A percentile compares a stretch with the other conserved stretches of the same genome.
phyloP scores from a whole-genome alignment of 2,888 invertebrate species.

The Eupithecia subfuscata region DNA sequence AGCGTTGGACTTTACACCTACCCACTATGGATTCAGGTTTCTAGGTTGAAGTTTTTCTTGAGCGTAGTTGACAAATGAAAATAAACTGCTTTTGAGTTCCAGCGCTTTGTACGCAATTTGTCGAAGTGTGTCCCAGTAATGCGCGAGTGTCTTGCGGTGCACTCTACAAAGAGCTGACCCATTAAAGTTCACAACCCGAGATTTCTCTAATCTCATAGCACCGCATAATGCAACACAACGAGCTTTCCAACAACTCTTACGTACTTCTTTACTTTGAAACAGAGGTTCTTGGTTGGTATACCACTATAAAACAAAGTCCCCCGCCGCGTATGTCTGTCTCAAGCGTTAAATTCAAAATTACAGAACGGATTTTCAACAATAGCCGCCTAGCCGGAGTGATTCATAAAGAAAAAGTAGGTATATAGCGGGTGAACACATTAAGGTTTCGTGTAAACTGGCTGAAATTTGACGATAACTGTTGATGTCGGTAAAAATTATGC shows the following conservation, averaged over 20 bases:
- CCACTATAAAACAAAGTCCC: too few relatives aligned
- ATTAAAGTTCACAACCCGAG: conserved; percentile 19
- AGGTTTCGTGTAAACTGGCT: too few relatives aligned
- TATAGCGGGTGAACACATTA: too few relatives aligned
- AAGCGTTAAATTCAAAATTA: too few relatives aligned
- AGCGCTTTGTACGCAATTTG: conserved; percentile 14
- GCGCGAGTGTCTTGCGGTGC: conserved; percentile 9
- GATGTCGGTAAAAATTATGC: too few relatives aligned
- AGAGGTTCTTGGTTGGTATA: background rate
- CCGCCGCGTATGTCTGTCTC: too few relatives aligned
- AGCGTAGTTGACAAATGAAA: conserved; percentile 21
- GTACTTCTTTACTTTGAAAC: background rate
- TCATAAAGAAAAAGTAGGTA: too few relatives aligned
- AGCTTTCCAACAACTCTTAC: conserved; percentile 12
- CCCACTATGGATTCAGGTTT: conserved; percentile 15
- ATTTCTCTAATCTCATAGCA: conserved; percentile 12
- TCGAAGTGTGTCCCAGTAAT: conserved; percentile 15
- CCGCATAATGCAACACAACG: conserved; percentile 14
- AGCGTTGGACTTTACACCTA: background rate
- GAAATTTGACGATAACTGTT: too few relatives aligned
- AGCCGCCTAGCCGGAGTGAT: too few relatives aligned
- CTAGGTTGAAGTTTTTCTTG: conserved; percentile 14
- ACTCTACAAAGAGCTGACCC: conserved; percentile 23
- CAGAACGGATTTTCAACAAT: too few relatives aligned
- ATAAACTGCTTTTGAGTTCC: conserved; percentile 22